These are phyloP conservation scores for Hyalella azteca DNA, from an alignment of 2,888 invertebrate genomes.

Conservation along the genomic window DNA sequence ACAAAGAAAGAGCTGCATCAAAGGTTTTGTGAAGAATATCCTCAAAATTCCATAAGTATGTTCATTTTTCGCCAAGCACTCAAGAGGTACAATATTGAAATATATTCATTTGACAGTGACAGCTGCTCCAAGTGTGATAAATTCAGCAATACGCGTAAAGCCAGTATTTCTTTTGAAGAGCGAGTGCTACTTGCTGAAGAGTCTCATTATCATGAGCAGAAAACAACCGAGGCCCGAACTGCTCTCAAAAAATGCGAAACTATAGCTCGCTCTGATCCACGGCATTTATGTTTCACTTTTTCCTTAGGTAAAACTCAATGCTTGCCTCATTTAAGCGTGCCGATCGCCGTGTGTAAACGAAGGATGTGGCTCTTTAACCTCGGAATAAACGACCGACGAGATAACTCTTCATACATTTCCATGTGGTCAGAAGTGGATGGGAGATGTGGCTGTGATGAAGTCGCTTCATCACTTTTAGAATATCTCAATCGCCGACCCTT, in stretches of 20 bases:
- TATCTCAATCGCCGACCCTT: constrained; percentile 2
- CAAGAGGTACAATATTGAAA: constrained; percentile 13
- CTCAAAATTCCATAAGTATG: constrained; percentile 12
- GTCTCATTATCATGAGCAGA: constrained; percentile 27
- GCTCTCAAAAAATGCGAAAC: constrained; percentile 24
- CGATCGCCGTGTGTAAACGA: constrained; percentile 12
- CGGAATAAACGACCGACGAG: constrained; percentile 11
- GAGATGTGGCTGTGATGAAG: constrained; percentile 6
- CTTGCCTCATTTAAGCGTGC: constrained; percentile 1
- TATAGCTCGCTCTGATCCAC: constrained; percentile 14
- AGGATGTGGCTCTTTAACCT: constrained; percentile 18
- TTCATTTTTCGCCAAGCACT: constrained; percentile 21
- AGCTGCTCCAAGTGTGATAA: constrained; percentile 22
- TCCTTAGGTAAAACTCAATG: constrained; percentile 4
- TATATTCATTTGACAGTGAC: constrained; percentile 21
- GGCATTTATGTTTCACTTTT: constrained; percentile 20
- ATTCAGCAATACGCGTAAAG: neutral
- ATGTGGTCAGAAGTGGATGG: constrained; percentile 25
- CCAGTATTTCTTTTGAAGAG: constrained; percentile 6
- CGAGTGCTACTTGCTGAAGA: constrained; percentile 17
- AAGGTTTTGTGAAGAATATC: constrained; percentile 28
- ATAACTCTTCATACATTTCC: neutral
- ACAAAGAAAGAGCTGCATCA: constrained; percentile 33
- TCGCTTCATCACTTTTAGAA: neutral
- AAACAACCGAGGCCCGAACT: constrained; percentile 19